Percentiles rank a stretch among this genome's conserved stretches.
These are phyloP conservation scores for Parochlus steinenii DNA, from an alignment of 2,888 invertebrate genomes.

Conservation along the genomic window DNA sequence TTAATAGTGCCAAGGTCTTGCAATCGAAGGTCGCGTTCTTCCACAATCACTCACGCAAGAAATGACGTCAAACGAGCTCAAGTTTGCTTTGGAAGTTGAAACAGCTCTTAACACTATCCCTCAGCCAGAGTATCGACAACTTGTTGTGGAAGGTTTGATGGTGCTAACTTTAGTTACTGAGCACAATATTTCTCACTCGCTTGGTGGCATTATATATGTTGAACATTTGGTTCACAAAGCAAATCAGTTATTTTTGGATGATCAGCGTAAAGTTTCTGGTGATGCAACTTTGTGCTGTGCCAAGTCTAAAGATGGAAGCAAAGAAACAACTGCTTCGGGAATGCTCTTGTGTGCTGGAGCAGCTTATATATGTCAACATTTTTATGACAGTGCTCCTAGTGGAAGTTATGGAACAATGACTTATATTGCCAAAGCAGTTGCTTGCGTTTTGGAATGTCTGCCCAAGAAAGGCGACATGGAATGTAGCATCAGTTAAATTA, in stretches of 20 bases:
- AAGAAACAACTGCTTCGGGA: slow-evolving; percentile 40
- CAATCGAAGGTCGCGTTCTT: slow-evolving; percentile 79
- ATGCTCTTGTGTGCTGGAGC: slow-evolving; percentile 77
- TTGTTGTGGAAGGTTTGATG: slow-evolving; percentile 95
- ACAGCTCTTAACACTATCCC: slow-evolving; percentile 92
- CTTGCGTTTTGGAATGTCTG: slow-evolving; percentile 52
- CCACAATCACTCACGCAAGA: slow-evolving; percentile 90
- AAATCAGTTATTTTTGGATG: slow-evolving; percentile 85
- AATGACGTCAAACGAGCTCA: slow-evolving; percentile 97
- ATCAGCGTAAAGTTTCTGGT: slow-evolving; percentile 82
- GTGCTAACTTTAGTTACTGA: slow-evolving; percentile 83
- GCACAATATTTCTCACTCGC: slow-evolving; percentile 57
- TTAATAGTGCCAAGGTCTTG: slow-evolving; percentile 72
- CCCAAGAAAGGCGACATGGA: slow-evolving; percentile 65
- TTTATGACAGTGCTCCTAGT: slow-evolving; percentile 96
- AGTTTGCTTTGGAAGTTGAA: slow-evolving; percentile 95
- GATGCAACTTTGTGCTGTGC: slow-evolving; percentile 91
- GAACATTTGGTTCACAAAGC: slow-evolving; percentile 88
- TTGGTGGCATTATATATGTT: slow-evolving; percentile 71
- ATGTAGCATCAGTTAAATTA: slow-evolving; percentile 50
- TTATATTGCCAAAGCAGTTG: slow-evolving; percentile 75
- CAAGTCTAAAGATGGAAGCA: slow-evolving; percentile 45
- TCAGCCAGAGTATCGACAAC: slow-evolving; percentile 93
- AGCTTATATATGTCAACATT: slow-evolving; percentile 88
- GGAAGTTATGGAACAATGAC: slow-evolving; percentile 97